Conservation (phyloP, 2,113 vertebrate genomes). For the Epinephelus moara region DNA sequence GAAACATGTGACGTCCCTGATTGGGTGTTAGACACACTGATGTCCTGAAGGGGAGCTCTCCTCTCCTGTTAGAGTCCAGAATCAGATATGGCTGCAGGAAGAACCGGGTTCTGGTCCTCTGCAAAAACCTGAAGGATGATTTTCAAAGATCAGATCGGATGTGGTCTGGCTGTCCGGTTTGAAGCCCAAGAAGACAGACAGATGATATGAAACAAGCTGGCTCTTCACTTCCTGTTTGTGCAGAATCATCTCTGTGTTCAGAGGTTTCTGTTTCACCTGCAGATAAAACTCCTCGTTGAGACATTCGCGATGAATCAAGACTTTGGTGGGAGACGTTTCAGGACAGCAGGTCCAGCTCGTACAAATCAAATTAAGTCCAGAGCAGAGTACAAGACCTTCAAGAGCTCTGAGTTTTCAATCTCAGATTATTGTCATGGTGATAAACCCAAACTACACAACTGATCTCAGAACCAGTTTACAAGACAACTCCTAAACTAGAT, state of each 20-base stretch:
- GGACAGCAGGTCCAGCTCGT: too few relatives aligned
- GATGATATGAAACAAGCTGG: neutral
- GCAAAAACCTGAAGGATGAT: neutral
- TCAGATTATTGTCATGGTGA: too few relatives aligned
- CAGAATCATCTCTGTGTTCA: neutral
- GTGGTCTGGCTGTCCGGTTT: neutral
- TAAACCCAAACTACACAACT: too few relatives aligned
- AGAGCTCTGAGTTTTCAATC: too few relatives aligned
- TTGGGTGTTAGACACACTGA: neutral
- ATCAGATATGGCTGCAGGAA: slow-evolving; percentile 28
- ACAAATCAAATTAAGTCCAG: too few relatives aligned
- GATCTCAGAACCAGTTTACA: too few relatives aligned
- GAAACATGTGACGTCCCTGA: slow-evolving; percentile 14
- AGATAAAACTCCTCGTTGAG: too few relatives aligned
- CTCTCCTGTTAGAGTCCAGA: slow-evolving; percentile 4
- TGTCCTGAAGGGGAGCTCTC: slow-evolving; percentile 29
- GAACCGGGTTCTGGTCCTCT: slow-evolving; percentile 5
- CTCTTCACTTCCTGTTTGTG: neutral
- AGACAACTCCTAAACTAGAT: too few relatives aligned
- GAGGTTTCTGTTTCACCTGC: too few relatives aligned
- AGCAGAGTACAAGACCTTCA: too few relatives aligned
- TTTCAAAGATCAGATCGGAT: neutral
- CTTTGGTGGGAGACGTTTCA: too few relatives aligned
- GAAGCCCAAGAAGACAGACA: neutral
- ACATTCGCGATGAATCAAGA: too few relatives aligned